A percentile compares a stretch with the other conserved stretches of the same genome.
These are phyloP conservation scores for Entosphenus tridentatus DNA, from an alignment of 2,113 vertebrate genomes.

Conservation along the genomic window DNA sequence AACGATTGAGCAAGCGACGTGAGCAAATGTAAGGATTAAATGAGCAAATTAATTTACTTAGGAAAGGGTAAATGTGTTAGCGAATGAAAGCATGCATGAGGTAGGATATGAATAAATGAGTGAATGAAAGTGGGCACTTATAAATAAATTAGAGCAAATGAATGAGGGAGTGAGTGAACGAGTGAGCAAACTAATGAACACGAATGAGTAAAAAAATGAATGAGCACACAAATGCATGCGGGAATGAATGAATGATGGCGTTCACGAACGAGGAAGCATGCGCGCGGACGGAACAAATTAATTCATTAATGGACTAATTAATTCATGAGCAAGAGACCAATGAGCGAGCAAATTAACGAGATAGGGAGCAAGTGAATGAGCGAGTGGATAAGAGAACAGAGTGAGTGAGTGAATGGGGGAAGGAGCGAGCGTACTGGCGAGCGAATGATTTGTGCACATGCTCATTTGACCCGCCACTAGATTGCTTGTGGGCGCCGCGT, in stretches of 20 bases:
- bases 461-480: too few species aligned
- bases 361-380: neutral
- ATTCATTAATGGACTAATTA: neutral
- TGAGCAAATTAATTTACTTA: too few species aligned
- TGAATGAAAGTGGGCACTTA: neutral
- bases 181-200: neutral
- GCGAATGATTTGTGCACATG: too few species aligned
- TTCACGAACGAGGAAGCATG: neutral
- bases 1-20: too few species aligned
- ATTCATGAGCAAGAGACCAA: neutral
- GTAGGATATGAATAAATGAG: too few species aligned
- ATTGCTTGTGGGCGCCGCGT: too few species aligned
- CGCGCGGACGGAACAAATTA: neutral
- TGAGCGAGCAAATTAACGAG: neutral
- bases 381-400: slow-evolving; percentile 1
- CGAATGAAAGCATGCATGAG: too few species aligned
- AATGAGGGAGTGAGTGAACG: neutral
- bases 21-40: too few species aligned
- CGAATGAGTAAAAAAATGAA: neutral
- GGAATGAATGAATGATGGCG: neutral
- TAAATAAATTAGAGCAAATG: neutral
- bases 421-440: neutral
- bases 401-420: neutral
- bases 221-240: neutral
- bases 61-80: too few species aligned